Conservation (phyloP, 2,113 vertebrate species). For the Elephas maximus region DNA sequence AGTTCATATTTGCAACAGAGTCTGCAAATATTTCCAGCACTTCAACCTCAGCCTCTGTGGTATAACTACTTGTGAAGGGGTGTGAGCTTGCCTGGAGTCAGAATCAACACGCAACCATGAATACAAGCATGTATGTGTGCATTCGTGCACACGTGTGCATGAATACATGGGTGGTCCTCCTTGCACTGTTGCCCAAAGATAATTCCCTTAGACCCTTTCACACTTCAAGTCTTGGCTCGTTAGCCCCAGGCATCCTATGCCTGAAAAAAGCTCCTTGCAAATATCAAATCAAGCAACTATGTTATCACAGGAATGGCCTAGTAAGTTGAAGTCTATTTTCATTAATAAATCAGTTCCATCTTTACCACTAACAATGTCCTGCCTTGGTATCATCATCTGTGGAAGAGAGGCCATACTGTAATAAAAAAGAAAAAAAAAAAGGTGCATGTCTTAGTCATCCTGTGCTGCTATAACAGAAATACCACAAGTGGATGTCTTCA, state of each 20-base stretch:
- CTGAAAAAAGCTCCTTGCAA: background rate
- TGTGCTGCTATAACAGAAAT: too few species aligned
- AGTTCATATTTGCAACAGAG: background rate
- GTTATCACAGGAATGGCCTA: background rate
- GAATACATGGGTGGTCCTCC: accelerated
- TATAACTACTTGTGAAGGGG: background rate
- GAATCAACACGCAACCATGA: background rate
- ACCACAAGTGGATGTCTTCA: too few species aligned
- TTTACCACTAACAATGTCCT: background rate
- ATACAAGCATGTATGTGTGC: background rate
- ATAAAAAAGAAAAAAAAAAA: background rate
- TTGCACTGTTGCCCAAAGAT: background rate
- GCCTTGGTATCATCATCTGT: background rate
- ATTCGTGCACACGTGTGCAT: accelerated
- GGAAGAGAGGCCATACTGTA: background rate
- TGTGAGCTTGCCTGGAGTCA: background rate
- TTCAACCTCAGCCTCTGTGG: background rate
- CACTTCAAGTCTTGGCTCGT: background rate
- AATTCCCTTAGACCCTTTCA: background rate
- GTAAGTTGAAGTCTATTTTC: background rate
- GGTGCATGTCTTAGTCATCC: too few species aligned
- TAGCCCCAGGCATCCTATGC: background rate
- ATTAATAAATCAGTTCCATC: background rate
- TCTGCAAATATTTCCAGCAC: conserved; percentile 2
- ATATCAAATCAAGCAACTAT: background rate